Evolutionary conservation across 1,140 invertebrate species (phyloP), one percentile per base, ranked within the genome.

Genomic region (Drosophila sulfurigaster): DNA sequence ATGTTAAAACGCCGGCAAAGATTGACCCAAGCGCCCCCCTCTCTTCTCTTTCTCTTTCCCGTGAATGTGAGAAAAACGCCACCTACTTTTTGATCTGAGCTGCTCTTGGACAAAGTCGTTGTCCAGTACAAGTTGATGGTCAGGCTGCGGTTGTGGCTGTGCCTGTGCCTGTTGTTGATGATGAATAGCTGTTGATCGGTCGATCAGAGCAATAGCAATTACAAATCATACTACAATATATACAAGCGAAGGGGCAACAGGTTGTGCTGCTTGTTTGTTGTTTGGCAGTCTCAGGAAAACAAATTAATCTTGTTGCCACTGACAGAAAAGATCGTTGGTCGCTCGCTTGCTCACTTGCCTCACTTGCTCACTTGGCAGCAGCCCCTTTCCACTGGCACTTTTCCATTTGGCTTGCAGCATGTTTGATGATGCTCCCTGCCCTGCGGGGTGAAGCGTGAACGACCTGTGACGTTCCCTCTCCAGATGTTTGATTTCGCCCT

Each of bases 401-500:
- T 73, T 67, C 56, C 64, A 56, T 65, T 64, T 72, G 62, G 46
- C 66, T 46, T 60, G 75, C 56, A 75, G 63, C 74, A 75, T 70
- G 51, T 64, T 70, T 58, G 72, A 75, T 75, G 72, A 75, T 62
- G 72, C 59, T 70, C 66, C 51, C 64, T 52, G 68, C 59, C 71
- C 66, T 56, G 43, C 49, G 69, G 75, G 49, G 20, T 16, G 46
- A 59, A 28, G 64, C 63, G 62, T 70, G 62, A 57, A 72, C 65
- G 64, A 67, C 64, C 65, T 43, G 54, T 58, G 54, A 62, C 48
- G 64, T 67, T 72, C 64, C 79, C 73, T 82, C 68, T 82, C 68
- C 85, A 91, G 88, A 91, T 91, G 88, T 91, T 91, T 91, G 88
- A 86, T 81, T 79, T 87, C 72, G 57, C 69, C 56, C 82, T 78